A percentile compares a stretch with the other conserved stretches of the same genome.
Conservation (phyloP, 2,888 invertebrate genomes). For the Drosophila koepferae region DNA sequence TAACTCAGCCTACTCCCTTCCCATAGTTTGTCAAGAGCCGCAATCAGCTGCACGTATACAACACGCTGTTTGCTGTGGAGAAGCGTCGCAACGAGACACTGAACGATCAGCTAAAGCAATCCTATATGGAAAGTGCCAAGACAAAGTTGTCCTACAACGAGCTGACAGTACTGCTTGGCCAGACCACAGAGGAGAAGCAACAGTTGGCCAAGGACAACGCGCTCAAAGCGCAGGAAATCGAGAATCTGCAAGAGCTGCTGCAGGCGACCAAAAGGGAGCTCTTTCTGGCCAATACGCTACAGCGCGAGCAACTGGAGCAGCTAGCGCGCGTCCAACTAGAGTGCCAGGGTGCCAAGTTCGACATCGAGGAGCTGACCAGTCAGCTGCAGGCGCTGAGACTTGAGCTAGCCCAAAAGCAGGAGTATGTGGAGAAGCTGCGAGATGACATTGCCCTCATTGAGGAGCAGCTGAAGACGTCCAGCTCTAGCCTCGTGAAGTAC, state of each 20-base stretch:
- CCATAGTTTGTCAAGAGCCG: constrained; percentile 79
- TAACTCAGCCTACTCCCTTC: neutral
- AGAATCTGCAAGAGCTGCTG: constrained; percentile 70
- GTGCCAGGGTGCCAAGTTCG: constrained; percentile 52
- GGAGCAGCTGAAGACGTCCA: constrained; percentile 20
- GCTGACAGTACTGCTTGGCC: constrained; percentile 66
- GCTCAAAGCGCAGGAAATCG: constrained; percentile 70
- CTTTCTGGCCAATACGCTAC: constrained; percentile 67
- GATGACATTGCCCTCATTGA: constrained; percentile 30
- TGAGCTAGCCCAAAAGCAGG: constrained; percentile 46
- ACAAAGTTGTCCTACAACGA: constrained; percentile 61
- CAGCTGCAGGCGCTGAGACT: constrained; percentile 67
- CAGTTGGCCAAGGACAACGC: constrained; percentile 54
- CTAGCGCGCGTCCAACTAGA: constrained; percentile 75
- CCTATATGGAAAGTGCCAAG: constrained; percentile 75
- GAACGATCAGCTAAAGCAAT: constrained; percentile 70
- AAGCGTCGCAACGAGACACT: constrained; percentile 82
- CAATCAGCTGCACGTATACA: constrained; percentile 83
- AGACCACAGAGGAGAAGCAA: constrained; percentile 58
- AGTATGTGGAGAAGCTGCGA: constrained; percentile 23
- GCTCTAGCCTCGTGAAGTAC: constrained; percentile 28
- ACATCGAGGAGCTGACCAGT: constrained; percentile 43
- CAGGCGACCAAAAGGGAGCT: constrained; percentile 74
- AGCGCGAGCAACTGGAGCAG: constrained; percentile 72
- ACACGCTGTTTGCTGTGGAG: constrained; percentile 81